Base-by-base conservation (phyloP, 2,888 invertebrate species). In the Flexamia atlantica region DNA sequence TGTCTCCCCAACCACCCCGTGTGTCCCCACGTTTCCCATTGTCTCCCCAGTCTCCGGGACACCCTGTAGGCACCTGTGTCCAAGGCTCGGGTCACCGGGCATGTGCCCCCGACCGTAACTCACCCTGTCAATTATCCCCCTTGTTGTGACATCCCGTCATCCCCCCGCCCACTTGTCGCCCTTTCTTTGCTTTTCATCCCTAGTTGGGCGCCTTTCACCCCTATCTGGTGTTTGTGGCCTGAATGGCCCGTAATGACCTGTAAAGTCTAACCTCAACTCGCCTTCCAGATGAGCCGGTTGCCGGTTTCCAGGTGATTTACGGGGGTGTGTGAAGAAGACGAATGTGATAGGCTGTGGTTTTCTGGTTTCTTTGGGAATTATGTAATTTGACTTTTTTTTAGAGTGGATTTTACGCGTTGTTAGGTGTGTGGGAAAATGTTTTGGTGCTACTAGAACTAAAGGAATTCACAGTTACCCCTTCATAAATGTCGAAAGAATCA, bases 61-160 rank as follows among this genome's bases (percentile, higher is more conserved):
- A 12, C n/a, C n/a, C n/a, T n/a, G n/a, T 46, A 46, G 46, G 12
- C 57, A 57, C 57, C 64, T 28, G 64, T 20, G 4, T 4, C 23
- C 53, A 46, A 36, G 46, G 46, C 30, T 28, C 28, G 30, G 70
- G 70, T 70, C 70, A 70, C 36, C 23, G 40, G 40, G 40, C 36
- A 40, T 32, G 36, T 70, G 70, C 36, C 23, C 70, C 70, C 7
- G 30, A 40, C 36, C 40, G 40, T 70, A 70, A 70, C 70, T 70
- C 70, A 40, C 70, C 40, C 40, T 70, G 70, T 70, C 70, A 70
- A 70, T 70, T 70, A 70, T 36, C 20, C 40, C 5, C 36, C 40
- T 70, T 70, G 70, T 70, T 70, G 70, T 70, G 70, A 70, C 70
- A 70, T 23, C 70, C 25, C 7, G 5, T 28, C 60, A 23, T 28